Evolutionary conservation across 1,140 invertebrate species (phyloP), one percentile per base, ranked within the genome.

Genomic region (Pogonomyrmex barbatus): DNA sequence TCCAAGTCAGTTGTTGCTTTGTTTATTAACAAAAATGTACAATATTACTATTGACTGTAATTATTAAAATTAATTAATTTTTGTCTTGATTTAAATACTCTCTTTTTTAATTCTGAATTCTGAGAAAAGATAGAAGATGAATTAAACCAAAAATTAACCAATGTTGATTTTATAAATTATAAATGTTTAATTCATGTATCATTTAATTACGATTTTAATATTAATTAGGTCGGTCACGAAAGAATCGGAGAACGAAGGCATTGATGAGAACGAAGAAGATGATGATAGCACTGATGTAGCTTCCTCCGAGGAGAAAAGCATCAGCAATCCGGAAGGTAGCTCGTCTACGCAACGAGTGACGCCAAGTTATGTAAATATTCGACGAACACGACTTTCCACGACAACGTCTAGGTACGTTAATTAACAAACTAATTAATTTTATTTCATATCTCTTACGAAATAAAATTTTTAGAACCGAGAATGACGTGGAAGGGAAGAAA

Each of bases 321-420:
- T 93, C 14, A 93, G 89, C 75, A 92, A 93, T 87, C 36, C 92
- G 8, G 91, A 93, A 87, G 62, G 91, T 88, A 94, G 78, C 83
- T 36, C 93, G 92, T 77, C 95, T 83, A 89, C 95, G 95, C 79
- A 96, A 96, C 88, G 92, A 88, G 90, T 89, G 6, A 94, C 94
- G n/a, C 94, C 94, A 6, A 94, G 90, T 89, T 97, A 97, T 77
- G 96, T 97, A 0, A 97, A 96, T 87, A 97, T 97, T 58, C 93
- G 96, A 73, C 95, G 97, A 60, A 91, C 94, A 0, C 95, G 96
- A 87, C 96, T 96, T 6, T 95, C 96, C 2, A 95, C 96, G 2
- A 91, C 95, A 6, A 92, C 94, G 73, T 92, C 89, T 9, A 88
- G 78, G 90, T 91, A 84, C 63, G 47, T 58, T 47, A n/a, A 50